Conservation (phyloP, 1,140 invertebrate species). For the Plutomurus gul region DNA sequence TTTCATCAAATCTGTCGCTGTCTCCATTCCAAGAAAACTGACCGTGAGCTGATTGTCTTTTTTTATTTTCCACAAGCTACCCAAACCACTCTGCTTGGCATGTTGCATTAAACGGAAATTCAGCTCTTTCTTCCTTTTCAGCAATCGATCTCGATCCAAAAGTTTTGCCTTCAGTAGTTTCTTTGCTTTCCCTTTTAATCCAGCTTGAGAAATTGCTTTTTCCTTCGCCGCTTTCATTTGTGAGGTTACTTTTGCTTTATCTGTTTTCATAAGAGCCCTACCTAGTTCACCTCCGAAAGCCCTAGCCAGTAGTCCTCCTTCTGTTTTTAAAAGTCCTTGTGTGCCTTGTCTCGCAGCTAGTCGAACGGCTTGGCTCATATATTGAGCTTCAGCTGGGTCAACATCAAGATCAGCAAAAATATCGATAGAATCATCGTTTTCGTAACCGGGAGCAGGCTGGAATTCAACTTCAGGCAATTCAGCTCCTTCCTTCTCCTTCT, state of each 20-base stretch:
- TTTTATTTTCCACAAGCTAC: not conserved
- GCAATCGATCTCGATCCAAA: not conserved
- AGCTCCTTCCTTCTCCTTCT: not conserved
- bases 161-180: not conserved
- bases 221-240: not conserved
- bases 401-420: not conserved
- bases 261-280: not conserved
- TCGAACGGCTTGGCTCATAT: not conserved
- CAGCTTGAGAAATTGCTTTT: not conserved
- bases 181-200: not conserved
- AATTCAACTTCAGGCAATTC: not conserved
- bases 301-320: not conserved
- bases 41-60: not conserved
- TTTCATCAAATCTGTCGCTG: not conserved
- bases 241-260: not conserved
- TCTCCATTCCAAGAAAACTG: not conserved
- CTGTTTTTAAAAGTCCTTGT: too few relatives aligned
- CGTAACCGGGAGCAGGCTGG: not conserved
- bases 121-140: not conserved
- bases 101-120: not conserved
- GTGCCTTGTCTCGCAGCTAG: not conserved
- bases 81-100: not conserved
- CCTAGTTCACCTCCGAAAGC: not conserved
- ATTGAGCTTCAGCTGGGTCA: not conserved
- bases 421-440: not conserved